Percentiles rank a stretch among this genome's conserved stretches.
Evolutionary conservation across 2,797 vertebrate genomes (phyloP).

Genomic region (Characodon lateralis): DNA sequence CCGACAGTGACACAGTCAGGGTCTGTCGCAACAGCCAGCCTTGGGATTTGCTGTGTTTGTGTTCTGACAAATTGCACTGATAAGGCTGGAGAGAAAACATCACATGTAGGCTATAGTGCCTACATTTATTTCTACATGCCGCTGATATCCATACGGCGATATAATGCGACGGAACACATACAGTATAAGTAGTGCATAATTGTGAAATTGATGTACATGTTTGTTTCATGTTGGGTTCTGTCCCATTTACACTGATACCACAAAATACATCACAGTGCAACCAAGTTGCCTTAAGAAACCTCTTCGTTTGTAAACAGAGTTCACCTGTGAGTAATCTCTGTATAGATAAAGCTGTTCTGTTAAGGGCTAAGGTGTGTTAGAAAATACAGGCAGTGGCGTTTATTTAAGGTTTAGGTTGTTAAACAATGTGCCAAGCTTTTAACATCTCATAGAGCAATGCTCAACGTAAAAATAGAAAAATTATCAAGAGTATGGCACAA

Average conservation of each 20-base stretch:
- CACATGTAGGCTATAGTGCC: not conserved
- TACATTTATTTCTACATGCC: not conserved
- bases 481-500: not conserved
- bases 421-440: too few species aligned
- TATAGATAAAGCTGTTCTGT: too few species aligned
- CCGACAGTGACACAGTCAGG: slow-evolving; percentile 19
- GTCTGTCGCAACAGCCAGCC: slow-evolving; percentile 19
- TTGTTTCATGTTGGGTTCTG: not conserved
- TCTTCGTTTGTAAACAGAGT: too few species aligned
- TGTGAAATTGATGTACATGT: not conserved
- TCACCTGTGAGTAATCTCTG: too few species aligned
- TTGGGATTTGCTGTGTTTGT: not conserved
- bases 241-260: not conserved
- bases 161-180: not conserved
- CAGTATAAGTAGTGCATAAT: not conserved
- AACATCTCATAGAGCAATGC: too few species aligned
- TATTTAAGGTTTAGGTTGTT: too few species aligned
- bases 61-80: not conserved
- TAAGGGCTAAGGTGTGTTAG: too few species aligned
- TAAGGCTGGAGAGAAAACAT: not conserved
- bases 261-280: too few species aligned
- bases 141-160: not conserved
- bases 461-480: not conserved
- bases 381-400: too few species aligned
- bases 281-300: too few species aligned